Evolutionary conservation across 1,140 invertebrate species (phyloP).

Genomic region (Piezodorus guildinii): DNA sequence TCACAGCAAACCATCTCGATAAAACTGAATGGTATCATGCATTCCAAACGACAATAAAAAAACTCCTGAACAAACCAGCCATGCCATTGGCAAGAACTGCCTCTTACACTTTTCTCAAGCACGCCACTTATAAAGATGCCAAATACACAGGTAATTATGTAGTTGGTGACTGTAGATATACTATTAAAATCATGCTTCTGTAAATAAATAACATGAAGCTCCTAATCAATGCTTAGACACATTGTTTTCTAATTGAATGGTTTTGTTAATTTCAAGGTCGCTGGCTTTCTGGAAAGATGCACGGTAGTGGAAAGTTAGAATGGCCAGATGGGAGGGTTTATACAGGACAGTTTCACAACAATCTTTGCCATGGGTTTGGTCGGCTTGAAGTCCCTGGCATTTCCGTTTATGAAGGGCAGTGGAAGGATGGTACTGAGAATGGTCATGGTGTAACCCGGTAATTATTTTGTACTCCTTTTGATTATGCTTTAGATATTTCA

Average conservation of each 20-base stretch:
- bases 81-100: slow-evolving; percentile 59
- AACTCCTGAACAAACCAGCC: slow-evolving; percentile 41
- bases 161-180: too few relatives aligned
- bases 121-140: slow-evolving; percentile 58
- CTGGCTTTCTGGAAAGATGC: slow-evolving; percentile 69
- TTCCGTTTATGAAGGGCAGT: slow-evolving; percentile 67
- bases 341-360: slow-evolving; percentile 63
- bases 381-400: slow-evolving; percentile 50
- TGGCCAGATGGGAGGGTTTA: slow-evolving; percentile 71
- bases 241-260: too few relatives aligned
- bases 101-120: slow-evolving; percentile 59
- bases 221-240: too few relatives aligned
- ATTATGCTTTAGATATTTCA: too few relatives aligned
- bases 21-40: slow-evolving; percentile 69
- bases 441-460: slow-evolving; percentile 67
- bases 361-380: slow-evolving; percentile 59
- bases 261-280: slow-evolving; percentile 36
- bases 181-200: too few relatives aligned
- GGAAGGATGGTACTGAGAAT: slow-evolving; percentile 72
- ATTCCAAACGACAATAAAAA: slow-evolving; percentile 51
- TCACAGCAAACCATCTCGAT: slow-evolving; percentile 48
- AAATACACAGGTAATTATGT: slow-evolving; percentile 45
- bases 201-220: too few relatives aligned
- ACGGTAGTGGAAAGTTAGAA: slow-evolving; percentile 66
- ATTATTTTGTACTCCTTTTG: not conserved